A percentile compares a stretch with the other conserved stretches of the same genome.
Evolutionary conservation across 2,888 invertebrate species (phyloP).

Genomic region (Cataglyphis rosenhaueri): DNA sequence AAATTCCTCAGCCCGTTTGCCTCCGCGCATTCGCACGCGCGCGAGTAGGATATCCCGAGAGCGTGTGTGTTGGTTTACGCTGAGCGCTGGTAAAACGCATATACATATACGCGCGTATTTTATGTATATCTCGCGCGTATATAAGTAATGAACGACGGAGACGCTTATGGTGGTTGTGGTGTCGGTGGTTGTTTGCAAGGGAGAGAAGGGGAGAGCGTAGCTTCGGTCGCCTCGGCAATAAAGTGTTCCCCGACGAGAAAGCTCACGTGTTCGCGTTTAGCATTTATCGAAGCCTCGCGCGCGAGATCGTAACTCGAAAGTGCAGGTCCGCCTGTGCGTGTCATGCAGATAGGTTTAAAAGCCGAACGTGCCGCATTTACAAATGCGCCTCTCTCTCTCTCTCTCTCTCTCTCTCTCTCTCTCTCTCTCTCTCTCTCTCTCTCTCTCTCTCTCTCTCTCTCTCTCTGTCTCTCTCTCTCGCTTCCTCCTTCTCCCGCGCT

Average conservation of each 20-base stretch:
- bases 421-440: background rate
- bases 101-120: constrained; percentile 54
- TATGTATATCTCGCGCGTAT: constrained; percentile 41
- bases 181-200: constrained; percentile 67
- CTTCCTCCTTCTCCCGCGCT: constrained; percentile 12
- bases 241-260: constrained; percentile 83
- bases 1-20: constrained; percentile 54
- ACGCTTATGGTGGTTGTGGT: constrained; percentile 39
- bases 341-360: constrained; percentile 85
- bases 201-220: constrained; percentile 62
- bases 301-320: constrained; percentile 84
- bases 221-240: constrained; percentile 77
- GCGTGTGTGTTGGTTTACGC: background rate
- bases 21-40: constrained; percentile 54
- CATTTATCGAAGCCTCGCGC: constrained; percentile 84
- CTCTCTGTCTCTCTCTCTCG: background rate
- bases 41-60: constrained; percentile 23
- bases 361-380: constrained; percentile 84
- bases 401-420: background rate
- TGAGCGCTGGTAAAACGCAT: constrained; percentile 40
- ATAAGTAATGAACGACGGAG: constrained; percentile 40
- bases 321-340: constrained; percentile 83
- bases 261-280: constrained; percentile 85
- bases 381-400: constrained; percentile 77
- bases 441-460: background rate